A percentile compares a stretch with the other conserved stretches of the same genome.
Evolutionary conservation across 2,797 vertebrate species (phyloP).

Genomic region (Cirrhinus molitorella): DNA sequence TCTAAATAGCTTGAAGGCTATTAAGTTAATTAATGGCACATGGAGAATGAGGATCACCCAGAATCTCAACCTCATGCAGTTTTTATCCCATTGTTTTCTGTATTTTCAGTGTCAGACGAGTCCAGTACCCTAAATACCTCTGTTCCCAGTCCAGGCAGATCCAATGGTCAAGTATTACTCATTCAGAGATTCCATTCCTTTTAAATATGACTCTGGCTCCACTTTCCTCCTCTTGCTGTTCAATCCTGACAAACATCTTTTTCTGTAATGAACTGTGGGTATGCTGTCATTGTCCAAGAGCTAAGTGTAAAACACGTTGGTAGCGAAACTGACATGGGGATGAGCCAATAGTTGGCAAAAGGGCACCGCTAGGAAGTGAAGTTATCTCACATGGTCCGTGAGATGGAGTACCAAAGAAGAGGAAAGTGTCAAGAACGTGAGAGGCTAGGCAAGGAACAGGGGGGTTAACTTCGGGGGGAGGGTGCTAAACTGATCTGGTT

Average conservation of each 20-base stretch:
- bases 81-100: slow-evolving; percentile 59
- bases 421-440: slow-evolving; percentile 48
- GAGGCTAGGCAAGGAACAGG: slow-evolving; percentile 8
- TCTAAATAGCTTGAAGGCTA: slow-evolving; percentile 75
- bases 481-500: slow-evolving; percentile 60
- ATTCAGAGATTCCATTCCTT: slow-evolving; percentile 69
- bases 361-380: background rate
- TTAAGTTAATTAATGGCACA: slow-evolving; percentile 78
- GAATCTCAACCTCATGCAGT: slow-evolving; percentile 53
- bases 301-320: slow-evolving; percentile 19
- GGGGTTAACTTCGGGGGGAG: slow-evolving; percentile 16
- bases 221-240: slow-evolving; percentile 17
- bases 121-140: slow-evolving; percentile 70
- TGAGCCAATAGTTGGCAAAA: slow-evolving; percentile 9
- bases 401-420: slow-evolving; percentile 12
- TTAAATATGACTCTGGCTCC: slow-evolving; percentile 55
- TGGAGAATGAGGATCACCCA: slow-evolving; percentile 75
- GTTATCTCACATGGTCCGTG: slow-evolving; percentile 5
- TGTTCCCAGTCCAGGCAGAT: slow-evolving; percentile 67
- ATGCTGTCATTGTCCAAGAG: slow-evolving; percentile 40
- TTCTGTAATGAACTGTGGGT: slow-evolving; percentile 22
- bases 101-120: slow-evolving; percentile 63
- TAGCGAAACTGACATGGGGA: slow-evolving; percentile 1
- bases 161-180: slow-evolving; percentile 71
- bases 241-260: slow-evolving; percentile 2